Evolutionary conservation across 2,797 vertebrate species (phyloP), one percentile per base, ranked within the genome.

Genomic region (Limnodromus scolopaceus): DNA sequence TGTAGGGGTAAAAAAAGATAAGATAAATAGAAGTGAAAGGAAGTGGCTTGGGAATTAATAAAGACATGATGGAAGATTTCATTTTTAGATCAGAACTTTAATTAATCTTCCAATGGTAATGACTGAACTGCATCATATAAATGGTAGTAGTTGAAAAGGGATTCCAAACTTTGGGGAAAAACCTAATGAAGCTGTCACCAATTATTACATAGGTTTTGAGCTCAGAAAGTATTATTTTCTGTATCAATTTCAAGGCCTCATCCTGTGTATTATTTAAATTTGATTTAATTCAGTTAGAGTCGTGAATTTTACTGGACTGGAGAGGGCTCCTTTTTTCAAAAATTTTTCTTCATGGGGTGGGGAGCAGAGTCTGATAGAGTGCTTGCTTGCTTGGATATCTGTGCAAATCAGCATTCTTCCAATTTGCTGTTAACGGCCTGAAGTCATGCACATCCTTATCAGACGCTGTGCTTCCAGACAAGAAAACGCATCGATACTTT

Each of bases 21-120:
- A 70, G 43, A 49, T 72, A 53, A 66, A 58, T 92, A 89, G 38
- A 76, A 77, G 22, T 63, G 49, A 78, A 85, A 91, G 43, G 65
- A 72, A 43, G 39, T 95, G 46, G 8, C 72, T 88, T 89, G 45
- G 69, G 48, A 94, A 80, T 93, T 81, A 83, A 60, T 93, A 75
- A 85, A 66, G 39, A 66, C 8, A 23, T 30, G 57, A 76, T 66
- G n/a, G 28, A 93, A 95, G 36, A 64, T 51, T 84, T 86, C 1
- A 41, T 84, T 82, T 93, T 90, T 96, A 88, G n/a, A 58, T 72
- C n/a, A 65, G 49, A 94, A 66, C 65, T 84, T 57, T 49, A 91
- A 87, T 84, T 79, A 74, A 61, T 77, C 81, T 83, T 88, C 25
- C 55, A 5, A 13, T 84, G 43, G 10, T 61, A 45, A 43, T 39